Base-by-base conservation (phyloP, 2,888 invertebrate genomes). In the Drosophila rubida region DNA sequence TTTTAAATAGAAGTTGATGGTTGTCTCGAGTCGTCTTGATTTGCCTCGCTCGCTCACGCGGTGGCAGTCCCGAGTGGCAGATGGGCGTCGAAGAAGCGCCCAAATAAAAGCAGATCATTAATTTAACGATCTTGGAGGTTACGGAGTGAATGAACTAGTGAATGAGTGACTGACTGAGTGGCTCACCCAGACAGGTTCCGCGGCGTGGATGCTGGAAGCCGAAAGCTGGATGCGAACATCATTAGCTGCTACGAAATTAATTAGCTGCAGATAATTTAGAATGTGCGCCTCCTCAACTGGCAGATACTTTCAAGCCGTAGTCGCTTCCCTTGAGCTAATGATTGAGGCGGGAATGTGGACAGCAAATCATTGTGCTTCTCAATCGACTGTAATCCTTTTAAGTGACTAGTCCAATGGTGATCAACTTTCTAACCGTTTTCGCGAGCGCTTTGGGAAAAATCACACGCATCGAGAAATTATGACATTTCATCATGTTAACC, bases 1-100 rank as follows among this genome's bases (percentile, higher is more conserved):
- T 87, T 82, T 87, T 81, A 84, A 82, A 87, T 87, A 87, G 81
- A 84, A 82, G 81, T 82, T 59, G 81, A 87, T 86, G 84, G 74
- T 57, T 80, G 74, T 73, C 71, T 66, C 30, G 71, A 45, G 37
- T 71, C 54, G 66, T 74, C 60, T 64, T 46, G 49, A 51, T 48
- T 61, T 51, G 32, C 49, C 48, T 60, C 55, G 62, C 58, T 64
- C 67, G 62, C 58, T 64, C 67, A 64, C 61, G 67, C 74, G 48
- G 80, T 63, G 54, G 55, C 74, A 73, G 78, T 46, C 37, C 41
- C 44, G 60, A 65, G 57, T 66, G 60, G 57, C 72, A 71, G 72
- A 60, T 76, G 67, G 69, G 69, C 68, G 72, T 71, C 58, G 48
- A 76, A 80, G 80, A 83, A 80, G 80, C 79, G 59, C 75, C 62